phyloP scores from a whole-genome alignment of 2,888 invertebrate species.

The Pteria penguin region DNA sequence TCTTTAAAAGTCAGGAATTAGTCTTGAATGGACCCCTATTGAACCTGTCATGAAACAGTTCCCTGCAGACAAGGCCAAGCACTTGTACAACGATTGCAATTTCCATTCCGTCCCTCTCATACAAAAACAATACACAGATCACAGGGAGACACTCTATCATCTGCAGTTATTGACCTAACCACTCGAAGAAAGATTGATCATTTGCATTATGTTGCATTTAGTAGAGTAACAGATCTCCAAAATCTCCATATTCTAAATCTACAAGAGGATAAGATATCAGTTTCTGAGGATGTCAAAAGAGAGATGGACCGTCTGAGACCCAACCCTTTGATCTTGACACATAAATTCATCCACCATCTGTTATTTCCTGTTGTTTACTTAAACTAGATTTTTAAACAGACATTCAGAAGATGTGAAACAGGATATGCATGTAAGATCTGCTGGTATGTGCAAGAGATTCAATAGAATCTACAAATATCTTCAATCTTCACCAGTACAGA shows the following conservation, averaged over 20 bases:
- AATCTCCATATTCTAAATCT: constrained; percentile 38
- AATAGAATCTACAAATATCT: constrained; percentile 1
- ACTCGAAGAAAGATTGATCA: constrained; percentile 36
- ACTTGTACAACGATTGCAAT: constrained; percentile 46
- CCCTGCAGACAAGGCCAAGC: constrained; percentile 37
- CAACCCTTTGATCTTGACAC: constrained; percentile 9
- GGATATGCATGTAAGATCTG: background rate
- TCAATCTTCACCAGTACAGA: constrained; percentile 10
- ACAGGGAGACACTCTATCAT: constrained; percentile 47
- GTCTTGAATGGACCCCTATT: constrained; percentile 41
- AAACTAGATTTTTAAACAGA: constrained; percentile 33
- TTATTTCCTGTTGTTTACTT: too few relatives aligned
- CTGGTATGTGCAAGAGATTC: background rate
- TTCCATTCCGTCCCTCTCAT: constrained; percentile 44
- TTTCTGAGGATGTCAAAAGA: constrained; percentile 27
- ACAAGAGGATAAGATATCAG: constrained; percentile 39
- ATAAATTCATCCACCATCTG: too few relatives aligned
- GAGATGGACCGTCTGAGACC: constrained; percentile 41
- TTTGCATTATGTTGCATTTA: constrained; percentile 52
- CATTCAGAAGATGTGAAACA: constrained; percentile 5
- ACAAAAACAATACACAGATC: constrained; percentile 47
- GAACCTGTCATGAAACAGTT: constrained; percentile 29
- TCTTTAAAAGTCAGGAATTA: constrained; percentile 10
- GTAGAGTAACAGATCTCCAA: constrained; percentile 39
- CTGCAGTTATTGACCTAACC: constrained; percentile 45